phyloP scores from a whole-genome alignment of 2,113 vertebrate species.

The Conger conger region DNA sequence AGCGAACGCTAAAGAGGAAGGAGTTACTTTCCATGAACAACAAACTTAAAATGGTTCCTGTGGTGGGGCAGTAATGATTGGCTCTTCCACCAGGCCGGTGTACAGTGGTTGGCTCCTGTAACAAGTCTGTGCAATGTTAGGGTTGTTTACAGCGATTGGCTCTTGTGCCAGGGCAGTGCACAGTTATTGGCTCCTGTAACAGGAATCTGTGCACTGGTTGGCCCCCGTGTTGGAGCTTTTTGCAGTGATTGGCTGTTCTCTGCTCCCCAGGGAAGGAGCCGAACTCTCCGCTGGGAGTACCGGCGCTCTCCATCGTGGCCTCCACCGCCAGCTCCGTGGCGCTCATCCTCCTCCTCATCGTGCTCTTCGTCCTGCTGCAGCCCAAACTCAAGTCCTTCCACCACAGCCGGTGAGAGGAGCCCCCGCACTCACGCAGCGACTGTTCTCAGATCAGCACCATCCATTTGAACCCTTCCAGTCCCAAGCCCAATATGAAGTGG shows the following conservation, averaged over 20 bases:
- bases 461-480: too few species aligned
- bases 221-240: neutral
- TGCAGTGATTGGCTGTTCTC: neutral
- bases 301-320: conserved; percentile 89
- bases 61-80: too few species aligned
- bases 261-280: conserved; percentile 80
- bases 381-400: conserved; percentile 98
- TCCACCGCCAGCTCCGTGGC: conserved; percentile 91
- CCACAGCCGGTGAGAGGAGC: conserved; percentile 84
- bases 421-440: neutral
- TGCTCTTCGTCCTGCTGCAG: conserved; percentile 94
- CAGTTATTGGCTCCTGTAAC: too few species aligned
- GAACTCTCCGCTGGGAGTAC: conserved; percentile 79
- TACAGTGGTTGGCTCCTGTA: too few species aligned
- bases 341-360: conserved; percentile 91
- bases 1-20: too few species aligned
- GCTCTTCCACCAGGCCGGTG: too few species aligned
- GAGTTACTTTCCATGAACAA: too few species aligned
- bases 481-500: too few species aligned
- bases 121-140: neutral
- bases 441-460: neutral
- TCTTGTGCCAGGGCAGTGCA: too few species aligned
- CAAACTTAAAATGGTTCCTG: too few species aligned
- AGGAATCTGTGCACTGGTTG: neutral
- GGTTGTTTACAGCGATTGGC: too few species aligned